Conservation (phyloP, 1,140 invertebrate genomes). For the Trachymyrmex septentrionalis region DNA sequence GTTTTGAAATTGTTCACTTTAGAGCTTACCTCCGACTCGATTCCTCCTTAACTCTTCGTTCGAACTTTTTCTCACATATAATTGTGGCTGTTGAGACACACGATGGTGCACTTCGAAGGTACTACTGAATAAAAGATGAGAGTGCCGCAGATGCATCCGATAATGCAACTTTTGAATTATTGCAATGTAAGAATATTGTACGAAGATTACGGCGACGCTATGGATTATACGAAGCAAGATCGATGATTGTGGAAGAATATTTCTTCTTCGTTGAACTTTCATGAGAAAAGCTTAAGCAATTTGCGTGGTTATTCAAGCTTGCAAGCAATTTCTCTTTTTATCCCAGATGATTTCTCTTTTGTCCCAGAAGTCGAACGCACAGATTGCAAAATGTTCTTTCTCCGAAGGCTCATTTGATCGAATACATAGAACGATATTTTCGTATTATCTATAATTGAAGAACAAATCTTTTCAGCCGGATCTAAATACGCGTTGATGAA, state of each 20-base stretch:
- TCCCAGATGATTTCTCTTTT: not conserved
- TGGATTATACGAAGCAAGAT: not conserved
- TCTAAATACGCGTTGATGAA: not conserved
- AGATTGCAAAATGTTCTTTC: not conserved
- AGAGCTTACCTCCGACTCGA: not conserved
- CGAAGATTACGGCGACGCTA: not conserved
- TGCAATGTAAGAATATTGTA: not conserved
- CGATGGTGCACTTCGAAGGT: not conserved
- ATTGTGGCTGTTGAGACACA: not conserved
- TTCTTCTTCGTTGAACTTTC: not conserved
- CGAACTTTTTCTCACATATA: not conserved
- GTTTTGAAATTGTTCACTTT: not conserved
- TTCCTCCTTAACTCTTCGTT: not conserved
- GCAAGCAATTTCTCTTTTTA: not conserved
- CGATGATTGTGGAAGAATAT: not conserved
- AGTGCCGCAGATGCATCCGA: not conserved
- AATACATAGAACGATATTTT: conserved; percentile 3
- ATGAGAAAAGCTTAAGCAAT: not conserved
- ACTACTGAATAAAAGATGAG: conserved; percentile 44
- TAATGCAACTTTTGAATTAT: not conserved
- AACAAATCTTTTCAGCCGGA: not conserved
- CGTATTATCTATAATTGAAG: conserved; percentile 1
- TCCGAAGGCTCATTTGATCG: not conserved
- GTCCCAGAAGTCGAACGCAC: too few species aligned
- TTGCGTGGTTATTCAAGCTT: conserved; percentile 6